Conservation (phyloP, 2,888 invertebrate genomes). For the Ormia ochracea region DNA sequence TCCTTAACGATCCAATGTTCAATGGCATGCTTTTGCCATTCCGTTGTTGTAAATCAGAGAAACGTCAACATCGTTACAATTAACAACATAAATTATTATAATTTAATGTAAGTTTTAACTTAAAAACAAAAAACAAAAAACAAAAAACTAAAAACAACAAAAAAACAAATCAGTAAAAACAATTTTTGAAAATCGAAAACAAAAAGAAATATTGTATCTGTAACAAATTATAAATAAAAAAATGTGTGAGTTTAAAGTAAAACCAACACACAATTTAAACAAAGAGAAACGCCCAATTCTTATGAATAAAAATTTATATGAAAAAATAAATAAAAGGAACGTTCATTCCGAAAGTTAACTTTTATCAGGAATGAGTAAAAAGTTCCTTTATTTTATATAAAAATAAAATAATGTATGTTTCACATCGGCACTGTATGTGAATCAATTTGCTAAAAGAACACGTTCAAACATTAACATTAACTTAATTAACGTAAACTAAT, state of each 20-base stretch:
- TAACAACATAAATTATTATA: slow-evolving; percentile 35
- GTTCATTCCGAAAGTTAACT: slow-evolving; percentile 17
- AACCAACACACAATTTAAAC: slow-evolving; percentile 63
- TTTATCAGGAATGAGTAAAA: slow-evolving; percentile 4
- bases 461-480: slow-evolving; percentile 4
- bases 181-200: neutral
- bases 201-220: slow-evolving; percentile 34
- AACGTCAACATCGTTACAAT: slow-evolving; percentile 27
- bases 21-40: neutral
- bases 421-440: slow-evolving; percentile 51
- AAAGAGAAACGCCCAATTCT: slow-evolving; percentile 76
- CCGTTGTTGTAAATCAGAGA: slow-evolving; percentile 37
- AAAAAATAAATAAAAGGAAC: slow-evolving; percentile 31
- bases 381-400: slow-evolving; percentile 32
- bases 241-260: slow-evolving; percentile 49
- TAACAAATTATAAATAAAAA: slow-evolving; percentile 44
- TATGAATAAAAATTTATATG: slow-evolving; percentile 70
- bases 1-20: neutral
- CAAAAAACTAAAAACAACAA: slow-evolving; percentile 1
- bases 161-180: neutral
- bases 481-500: slow-evolving; percentile 4
- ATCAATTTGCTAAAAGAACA: slow-evolving; percentile 23
- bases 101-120: slow-evolving; percentile 41
- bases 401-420: slow-evolving; percentile 28
- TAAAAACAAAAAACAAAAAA: neutral